Evolutionary conservation across 2,113 vertebrate species (phyloP), one percentile per base, ranked within the genome.

Genomic region (Ptilorrhoa leucosticta): DNA sequence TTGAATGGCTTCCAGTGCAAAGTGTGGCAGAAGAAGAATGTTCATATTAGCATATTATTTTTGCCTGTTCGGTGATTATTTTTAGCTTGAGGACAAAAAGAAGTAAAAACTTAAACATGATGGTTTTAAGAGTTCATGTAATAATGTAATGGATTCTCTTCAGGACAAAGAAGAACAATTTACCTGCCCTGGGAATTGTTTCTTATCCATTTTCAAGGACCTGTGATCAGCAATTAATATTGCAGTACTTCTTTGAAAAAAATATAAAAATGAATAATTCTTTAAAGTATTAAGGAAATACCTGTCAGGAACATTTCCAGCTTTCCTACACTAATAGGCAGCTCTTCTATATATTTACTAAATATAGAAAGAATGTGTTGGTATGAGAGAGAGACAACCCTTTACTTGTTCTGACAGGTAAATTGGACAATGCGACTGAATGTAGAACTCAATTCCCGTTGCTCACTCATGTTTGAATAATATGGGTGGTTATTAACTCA

Each of bases 61-160:
- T 78, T 10, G 5, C 21, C 33, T 35, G 3, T 78, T 64, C 2
- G 11, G 9, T 18, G 45, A 45, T 35, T 61, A 44, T 72, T 78
- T 61, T 90, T 72, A 60, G 6, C 12, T 51, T 73, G 26, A 78
- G 16, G 9, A 40, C 11, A 66, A 83, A 68, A 86, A 75, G 35
- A 5, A 0, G 1, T 13, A 33, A 58, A 85, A 60, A 15, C 3
- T 6, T 40, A 13, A 65, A 7, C 0, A 0, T 23, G 4, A 2
- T 3, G 1, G 3, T 40, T 73, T 63, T 64, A n/a, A 60, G 14
- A 15, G 6, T 44, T 40, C 11, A 44, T 39, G 2, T 33, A 72
- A 22, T 76, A 70, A 53, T 73, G 57, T 31, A 40, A 58, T 51
- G 27, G 5, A 51, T 26, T 78, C 31, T 61, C 28, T 56, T 30